Evolutionary conservation across 2,888 invertebrate species (phyloP).

Genomic region (Eristalinus sepulchralis): DNA sequence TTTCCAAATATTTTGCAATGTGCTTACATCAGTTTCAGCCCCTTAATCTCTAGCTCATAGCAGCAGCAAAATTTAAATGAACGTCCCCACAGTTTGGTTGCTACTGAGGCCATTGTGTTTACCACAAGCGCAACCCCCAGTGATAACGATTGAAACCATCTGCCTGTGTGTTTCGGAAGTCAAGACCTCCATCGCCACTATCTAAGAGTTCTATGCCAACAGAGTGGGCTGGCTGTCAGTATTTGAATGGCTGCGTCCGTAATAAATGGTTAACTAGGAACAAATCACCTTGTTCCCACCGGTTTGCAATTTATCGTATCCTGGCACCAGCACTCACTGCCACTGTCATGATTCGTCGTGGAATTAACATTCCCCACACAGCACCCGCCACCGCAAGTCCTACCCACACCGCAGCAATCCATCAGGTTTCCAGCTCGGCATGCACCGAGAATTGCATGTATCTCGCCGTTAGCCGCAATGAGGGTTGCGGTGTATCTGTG

Average conservation of each 20-base stretch:
- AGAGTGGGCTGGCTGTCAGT: background rate
- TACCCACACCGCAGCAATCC: background rate
- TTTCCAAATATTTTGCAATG: too few relatives aligned
- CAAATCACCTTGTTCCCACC: slow-evolving; percentile 68
- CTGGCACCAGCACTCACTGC: slow-evolving; percentile 29
- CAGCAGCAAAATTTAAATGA: background rate
- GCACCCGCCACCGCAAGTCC: background rate
- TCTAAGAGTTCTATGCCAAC: too few relatives aligned
- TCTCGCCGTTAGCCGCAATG: slow-evolving; percentile 47
- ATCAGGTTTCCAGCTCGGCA: background rate
- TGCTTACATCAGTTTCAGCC: too few relatives aligned
- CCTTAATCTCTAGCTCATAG: too few relatives aligned
- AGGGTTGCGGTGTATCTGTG: slow-evolving; percentile 38
- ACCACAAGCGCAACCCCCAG: background rate
- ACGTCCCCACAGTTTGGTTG: background rate
- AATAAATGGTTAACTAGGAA: slow-evolving; percentile 60
- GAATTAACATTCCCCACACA: slow-evolving; percentile 57
- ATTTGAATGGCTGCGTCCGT: slow-evolving; percentile 26
- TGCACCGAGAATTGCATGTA: slow-evolving; percentile 1
- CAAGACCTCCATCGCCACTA: background rate
- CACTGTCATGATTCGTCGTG: slow-evolving; percentile 53
- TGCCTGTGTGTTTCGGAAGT: background rate
- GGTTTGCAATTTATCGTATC: slow-evolving; percentile 60
- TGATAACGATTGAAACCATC: background rate
- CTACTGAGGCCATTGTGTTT: background rate